These are phyloP conservation scores for Equus przewalskii DNA, from an alignment of 2,113 vertebrate species.

Conservation along the genomic window DNA sequence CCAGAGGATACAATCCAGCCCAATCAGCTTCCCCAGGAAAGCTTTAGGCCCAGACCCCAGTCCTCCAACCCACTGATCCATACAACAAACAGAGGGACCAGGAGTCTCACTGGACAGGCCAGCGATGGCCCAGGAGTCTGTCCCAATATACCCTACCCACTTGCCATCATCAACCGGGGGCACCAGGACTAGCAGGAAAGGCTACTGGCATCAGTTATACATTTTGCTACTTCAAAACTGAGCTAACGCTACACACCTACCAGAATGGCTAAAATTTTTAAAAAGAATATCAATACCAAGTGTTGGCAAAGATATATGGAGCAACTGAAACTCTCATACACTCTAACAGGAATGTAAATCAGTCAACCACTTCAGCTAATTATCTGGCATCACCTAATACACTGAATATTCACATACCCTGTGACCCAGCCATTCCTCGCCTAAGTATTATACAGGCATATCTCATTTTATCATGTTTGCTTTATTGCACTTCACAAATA, in stretches of 20 bases:
- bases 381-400: not conserved
- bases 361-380: not conserved
- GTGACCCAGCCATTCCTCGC: not conserved
- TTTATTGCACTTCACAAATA: too few species aligned
- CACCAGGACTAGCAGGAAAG: not conserved
- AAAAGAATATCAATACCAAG: not conserved
- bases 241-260: not conserved
- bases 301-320: not conserved
- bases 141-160: not conserved
- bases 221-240: constrained; percentile 38
- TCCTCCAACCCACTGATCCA: not conserved
- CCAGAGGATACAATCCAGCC: not conserved
- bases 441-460: not conserved
- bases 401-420: not conserved
- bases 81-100: not conserved
- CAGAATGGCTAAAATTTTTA: constrained; percentile 11
- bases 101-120: not conserved
- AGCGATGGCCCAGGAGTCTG: not conserved
- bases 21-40: not conserved
- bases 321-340: not conserved
- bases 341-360: not conserved
- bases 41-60: not conserved
- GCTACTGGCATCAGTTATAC: not conserved
- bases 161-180: not conserved
- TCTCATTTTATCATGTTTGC: too few species aligned